Base-by-base conservation (phyloP, 2,888 invertebrate species). In the Tenthredo amoena region DNA sequence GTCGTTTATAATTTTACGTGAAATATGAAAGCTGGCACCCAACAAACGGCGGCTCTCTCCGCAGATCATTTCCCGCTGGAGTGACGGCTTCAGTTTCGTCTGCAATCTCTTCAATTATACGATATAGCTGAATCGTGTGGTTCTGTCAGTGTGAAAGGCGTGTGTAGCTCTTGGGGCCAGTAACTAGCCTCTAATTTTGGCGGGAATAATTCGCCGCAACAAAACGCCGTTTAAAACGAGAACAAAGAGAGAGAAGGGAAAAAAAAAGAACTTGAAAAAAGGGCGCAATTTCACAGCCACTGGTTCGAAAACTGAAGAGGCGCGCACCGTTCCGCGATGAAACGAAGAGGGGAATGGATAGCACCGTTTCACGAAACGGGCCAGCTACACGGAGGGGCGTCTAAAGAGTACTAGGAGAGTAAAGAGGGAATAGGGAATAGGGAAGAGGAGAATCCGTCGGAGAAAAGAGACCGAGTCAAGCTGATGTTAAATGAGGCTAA, bases 401-500 rank as follows among this genome's bases (percentile, higher is more conserved):
- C 37, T 86, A 88, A 89, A 89, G 89, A 89, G 86, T 18, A 34
- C 34, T 18, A 86, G 86, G 55, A 85, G 77, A 74, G 87, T 72
- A 68, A 76, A 68, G 31, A 37, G 62, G 62, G 26, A 62, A 62
- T 21, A 62, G 62, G 62, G 21, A 62, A 21, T 21, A 62, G 62
- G 87, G 81, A 65, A 87, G 87, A 76, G 79, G 84, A 81, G 72
- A 77, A 77, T 77, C 77, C 77, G 77, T 9, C 37, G 85, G 84
- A 74, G 86, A 71, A 62, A 86, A 71, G 84, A 84, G 43, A 85
- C 86, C 86, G 81, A 87, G 79, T 50, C 58, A 58, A 62, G 81
- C 68, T 40, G 34, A 89, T 90, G 91, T 91, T 91, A 91, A 91
- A 91, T 90, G 92, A 91, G 90, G 91, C 90, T 90, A 91, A 89